Base-by-base conservation (phyloP, 2,797 vertebrate genomes). In the Lutjanus campechanus region DNA sequence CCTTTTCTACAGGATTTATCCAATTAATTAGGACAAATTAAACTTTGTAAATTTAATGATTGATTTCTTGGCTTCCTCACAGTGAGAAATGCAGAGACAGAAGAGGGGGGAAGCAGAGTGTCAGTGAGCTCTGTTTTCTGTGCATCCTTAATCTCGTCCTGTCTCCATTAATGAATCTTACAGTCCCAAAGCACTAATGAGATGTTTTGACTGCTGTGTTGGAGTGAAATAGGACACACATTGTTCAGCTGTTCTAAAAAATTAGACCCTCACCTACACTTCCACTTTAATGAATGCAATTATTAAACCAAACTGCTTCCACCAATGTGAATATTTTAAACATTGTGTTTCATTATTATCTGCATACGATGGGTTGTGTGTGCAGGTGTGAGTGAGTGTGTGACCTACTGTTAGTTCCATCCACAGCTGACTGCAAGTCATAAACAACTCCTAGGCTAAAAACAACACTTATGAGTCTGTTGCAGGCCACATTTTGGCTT, bases 11-110 rank as follows among this genome's bases (percentile, higher is more conserved):
- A 72, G 3, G 54, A 63, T 40, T 67, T 49, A 3, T 68, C 53
- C 44, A 76, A 60, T 84, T 87, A 86, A 85, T 90, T 74, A 69
- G 74, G 47, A 73, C 79, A 86, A 79, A 90, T 87, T 78, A 73
- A 81, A 75, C 53, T 72, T 36, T 84, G 80, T 85, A 20, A 69
- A 79, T 56, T 76, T 84, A 82, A 82, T 71, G 63, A 85, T 46
- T 53, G 69, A 68, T 82, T 63, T 87, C 72, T 85, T 82, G 82
- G 73, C 43, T 79, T 82, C 13, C 55, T 73, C 56, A 53, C 61
- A 63, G 36, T 9, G 54, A 85, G 84, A 79, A 40, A 73, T 36
- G 53, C 44, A 7, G 60, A 68, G 71, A 74, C 67, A n/a, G 40
- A 0, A 53, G 3, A 60, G 60, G n/a, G n/a, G 25, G 64, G 54